A percentile compares a stretch with the other conserved stretches of the same genome.
phyloP scores from a whole-genome alignment of 2,113 vertebrate genomes.

The Pogona vitticeps region DNA sequence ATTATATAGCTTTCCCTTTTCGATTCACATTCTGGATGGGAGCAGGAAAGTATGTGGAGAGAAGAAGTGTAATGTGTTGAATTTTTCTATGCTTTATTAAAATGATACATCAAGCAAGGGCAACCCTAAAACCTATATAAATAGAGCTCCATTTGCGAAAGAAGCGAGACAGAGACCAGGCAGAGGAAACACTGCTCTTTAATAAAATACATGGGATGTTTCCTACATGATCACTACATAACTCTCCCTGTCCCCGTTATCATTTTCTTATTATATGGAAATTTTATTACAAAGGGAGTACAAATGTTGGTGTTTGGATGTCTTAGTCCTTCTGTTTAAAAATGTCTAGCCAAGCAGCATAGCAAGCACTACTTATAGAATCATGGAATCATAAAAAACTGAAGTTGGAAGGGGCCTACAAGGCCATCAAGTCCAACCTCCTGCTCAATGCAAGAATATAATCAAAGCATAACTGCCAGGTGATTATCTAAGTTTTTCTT shows the following conservation, averaged over 20 bases:
- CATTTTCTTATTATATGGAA: not conserved
- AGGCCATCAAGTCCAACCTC: no score
- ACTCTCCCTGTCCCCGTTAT: not conserved
- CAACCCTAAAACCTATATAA: slow-evolving; percentile 38
- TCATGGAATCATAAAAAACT: no score
- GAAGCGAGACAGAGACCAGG: not conserved
- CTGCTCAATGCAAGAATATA: no score
- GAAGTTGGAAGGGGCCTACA: no score
- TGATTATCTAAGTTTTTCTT: no score
- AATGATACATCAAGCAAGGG: slow-evolving; percentile 38
- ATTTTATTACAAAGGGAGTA: not conserved
- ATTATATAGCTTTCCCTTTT: slow-evolving; percentile 55
- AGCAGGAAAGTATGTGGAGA: slow-evolving; percentile 43
- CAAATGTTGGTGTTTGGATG: slow-evolving; percentile 2
- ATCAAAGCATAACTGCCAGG: no score
- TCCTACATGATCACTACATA: not conserved
- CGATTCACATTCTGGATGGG: slow-evolving; percentile 23
- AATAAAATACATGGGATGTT: not conserved
- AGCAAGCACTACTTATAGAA: slow-evolving; percentile 9
- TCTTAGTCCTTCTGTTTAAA: slow-evolving; percentile 17
- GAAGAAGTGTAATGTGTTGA: slow-evolving; percentile 49
- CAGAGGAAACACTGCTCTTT: slow-evolving; percentile 24
- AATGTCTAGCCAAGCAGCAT: not conserved
- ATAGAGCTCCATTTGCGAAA: slow-evolving; percentile 38
- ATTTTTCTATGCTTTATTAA: slow-evolving; percentile 45